Evolutionary conservation across 2,888 invertebrate genomes (phyloP).

Genomic region (Euphydryas editha): DNA sequence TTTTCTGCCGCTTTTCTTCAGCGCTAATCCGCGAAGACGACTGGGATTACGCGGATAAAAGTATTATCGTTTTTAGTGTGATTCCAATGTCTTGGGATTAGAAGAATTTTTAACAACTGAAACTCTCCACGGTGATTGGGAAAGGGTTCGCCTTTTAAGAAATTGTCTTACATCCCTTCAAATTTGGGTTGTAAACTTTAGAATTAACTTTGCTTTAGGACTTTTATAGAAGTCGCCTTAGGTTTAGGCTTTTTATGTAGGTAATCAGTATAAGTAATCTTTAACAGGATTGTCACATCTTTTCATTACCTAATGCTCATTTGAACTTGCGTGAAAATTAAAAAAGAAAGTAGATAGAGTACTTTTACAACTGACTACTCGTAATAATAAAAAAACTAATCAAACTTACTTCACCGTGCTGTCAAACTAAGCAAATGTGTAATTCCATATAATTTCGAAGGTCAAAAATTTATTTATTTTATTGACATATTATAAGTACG

Average conservation of each 20-base stretch:
- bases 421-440: too few species aligned
- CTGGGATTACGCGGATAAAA: constrained; percentile 77
- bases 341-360: too few species aligned
- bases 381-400: too few species aligned
- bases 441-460: too few species aligned
- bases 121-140: constrained; percentile 69
- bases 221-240: neutral
- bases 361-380: too few species aligned
- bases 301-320: too few species aligned
- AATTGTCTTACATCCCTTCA: constrained; percentile 57
- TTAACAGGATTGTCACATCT: too few species aligned
- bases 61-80: constrained; percentile 80
- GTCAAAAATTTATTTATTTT: too few species aligned
- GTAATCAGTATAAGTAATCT: too few species aligned
- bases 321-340: too few species aligned
- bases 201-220: neutral
- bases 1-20: constrained; percentile 69
- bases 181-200: neutral
- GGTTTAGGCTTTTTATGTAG: neutral
- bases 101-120: constrained; percentile 74
- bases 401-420: too few species aligned
- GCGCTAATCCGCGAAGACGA: constrained; percentile 81
- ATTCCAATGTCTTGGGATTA: constrained; percentile 75
- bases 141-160: constrained; percentile 74
- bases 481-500: too few species aligned